Base-by-base conservation (phyloP, 2,797 vertebrate species). In the Pseudochromis fuscus region DNA sequence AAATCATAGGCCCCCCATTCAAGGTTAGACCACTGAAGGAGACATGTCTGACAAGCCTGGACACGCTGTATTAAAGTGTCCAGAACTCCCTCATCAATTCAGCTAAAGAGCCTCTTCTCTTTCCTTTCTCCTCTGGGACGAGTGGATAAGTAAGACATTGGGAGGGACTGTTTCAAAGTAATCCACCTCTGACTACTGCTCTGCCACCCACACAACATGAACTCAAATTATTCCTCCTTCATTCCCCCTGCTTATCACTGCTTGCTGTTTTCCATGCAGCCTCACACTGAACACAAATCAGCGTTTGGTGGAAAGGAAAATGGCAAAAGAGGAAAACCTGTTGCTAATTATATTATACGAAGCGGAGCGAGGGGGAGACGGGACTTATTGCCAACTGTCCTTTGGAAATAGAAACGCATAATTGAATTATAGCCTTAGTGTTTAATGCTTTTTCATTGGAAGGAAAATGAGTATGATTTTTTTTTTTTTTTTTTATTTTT, bases 1-100 rank as follows among this genome's bases (percentile, higher is more conserved):
- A 87, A 89, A 87, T 88, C 71, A 80, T 48, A 58, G 78, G 73
- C 66, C 58, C 75, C n/a, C 75, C 65, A 87, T 90, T 92, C 90
- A 88, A 74, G 73, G 79, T 82, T 83, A 70, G 79, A 87, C 72
- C 85, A 75, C 75, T 68, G 79, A 92, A 73, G 61, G 75, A 85
- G 91, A 90, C 85, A 81, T 71, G 86, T 85, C 85, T 84, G 85
- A 91, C 90, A 86, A 85, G 78, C 72, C 48, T 61, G 73, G 85
- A 88, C 88, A 81, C 40, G 75, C 49, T 16, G 67, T 31, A 84
- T 87, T 88, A 85, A 81, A 79, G 65, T 23, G 62, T 73, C 72
- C 58, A 68, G 55, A 59, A 67, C 77, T 81, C 76, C 72, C 45
- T 82, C 82, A 81, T 88, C 85, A 82, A 77, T 86, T 90, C 81